Evolutionary conservation across 2,888 invertebrate genomes (phyloP).

Genomic region (Aphidoletes aphidimyza): DNA sequence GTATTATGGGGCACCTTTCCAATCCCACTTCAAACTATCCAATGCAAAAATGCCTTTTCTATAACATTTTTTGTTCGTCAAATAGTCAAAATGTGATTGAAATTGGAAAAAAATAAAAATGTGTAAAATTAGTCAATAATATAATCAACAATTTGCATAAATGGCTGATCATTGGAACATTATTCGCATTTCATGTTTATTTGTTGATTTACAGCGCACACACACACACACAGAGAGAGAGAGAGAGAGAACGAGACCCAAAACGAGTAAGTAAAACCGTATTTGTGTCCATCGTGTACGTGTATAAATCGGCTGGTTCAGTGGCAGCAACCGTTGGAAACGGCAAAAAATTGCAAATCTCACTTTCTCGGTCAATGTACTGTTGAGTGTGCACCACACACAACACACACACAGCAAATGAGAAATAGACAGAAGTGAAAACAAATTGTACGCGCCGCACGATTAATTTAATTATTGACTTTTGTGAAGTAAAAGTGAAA

Average conservation of each 20-base stretch:
- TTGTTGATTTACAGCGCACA: not conserved
- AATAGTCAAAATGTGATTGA: no score
- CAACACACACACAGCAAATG: not conserved
- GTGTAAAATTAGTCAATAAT: no score
- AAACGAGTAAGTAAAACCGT: no score
- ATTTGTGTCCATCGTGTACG: no score
- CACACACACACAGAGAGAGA: not conserved
- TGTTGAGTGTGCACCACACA: not conserved
- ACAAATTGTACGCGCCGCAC: conserved; percentile 37
- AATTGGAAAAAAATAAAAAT: no score
- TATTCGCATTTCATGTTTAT: not conserved
- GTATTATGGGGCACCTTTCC: no score
- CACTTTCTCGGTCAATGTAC: conserved; percentile 51
- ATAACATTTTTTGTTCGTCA: no score
- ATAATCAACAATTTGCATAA: not conserved
- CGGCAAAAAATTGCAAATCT: not conserved
- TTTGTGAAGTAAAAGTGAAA: conserved; percentile 37
- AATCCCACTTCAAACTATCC: no score
- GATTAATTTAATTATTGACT: conserved; percentile 49
- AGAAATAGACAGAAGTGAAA: conserved; percentile 44
- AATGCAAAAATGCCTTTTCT: no score
- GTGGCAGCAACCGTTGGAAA: no score
- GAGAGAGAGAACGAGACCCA: not conserved
- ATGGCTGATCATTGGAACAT: not conserved
- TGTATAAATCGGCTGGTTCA: no score